These are phyloP conservation scores for Phocoena phocoena DNA, from an alignment of 2,113 vertebrate genomes.

Conservation along the genomic window DNA sequence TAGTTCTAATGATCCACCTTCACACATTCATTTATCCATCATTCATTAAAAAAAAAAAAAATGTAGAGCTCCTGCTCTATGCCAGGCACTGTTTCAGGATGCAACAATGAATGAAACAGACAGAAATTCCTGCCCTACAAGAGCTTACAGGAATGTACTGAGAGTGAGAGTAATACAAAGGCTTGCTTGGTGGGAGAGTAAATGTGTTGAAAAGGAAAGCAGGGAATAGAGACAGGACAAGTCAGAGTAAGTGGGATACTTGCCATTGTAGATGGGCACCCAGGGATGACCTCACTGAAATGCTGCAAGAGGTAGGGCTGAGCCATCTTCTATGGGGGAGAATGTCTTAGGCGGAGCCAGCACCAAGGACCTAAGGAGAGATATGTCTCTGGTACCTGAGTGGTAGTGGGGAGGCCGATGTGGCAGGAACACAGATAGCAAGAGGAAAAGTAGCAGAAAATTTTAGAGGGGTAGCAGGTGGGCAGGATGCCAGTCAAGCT, in stretches of 20 bases:
- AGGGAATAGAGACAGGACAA: neutral
- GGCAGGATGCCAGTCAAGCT: fast-evolving
- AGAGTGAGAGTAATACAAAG: neutral
- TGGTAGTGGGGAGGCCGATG: fast-evolving
- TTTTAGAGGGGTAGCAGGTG: fast-evolving
- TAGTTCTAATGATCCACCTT: neutral
- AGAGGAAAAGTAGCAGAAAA: neutral
- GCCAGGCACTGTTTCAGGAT: neutral
- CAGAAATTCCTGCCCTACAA: neutral
- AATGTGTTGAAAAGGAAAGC: neutral
- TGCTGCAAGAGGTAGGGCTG: neutral
- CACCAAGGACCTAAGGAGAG: no score
- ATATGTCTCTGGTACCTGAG: neutral
- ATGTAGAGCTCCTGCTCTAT: neutral
- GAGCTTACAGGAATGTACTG: neutral
- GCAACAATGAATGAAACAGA: neutral
- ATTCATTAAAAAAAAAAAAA: neutral
- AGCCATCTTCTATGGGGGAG: fast-evolving
- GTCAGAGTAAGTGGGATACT: neutral
- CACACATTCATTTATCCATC: neutral
- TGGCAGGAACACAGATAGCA: neutral
- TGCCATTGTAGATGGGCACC: neutral
- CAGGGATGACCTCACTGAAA: neutral
- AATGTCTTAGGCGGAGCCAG: fast-evolving
- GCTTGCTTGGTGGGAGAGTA: neutral